Evolutionary conservation across 1,140 invertebrate species (phyloP).

Genomic region (Scaptodrosophila lebanonensis): DNA sequence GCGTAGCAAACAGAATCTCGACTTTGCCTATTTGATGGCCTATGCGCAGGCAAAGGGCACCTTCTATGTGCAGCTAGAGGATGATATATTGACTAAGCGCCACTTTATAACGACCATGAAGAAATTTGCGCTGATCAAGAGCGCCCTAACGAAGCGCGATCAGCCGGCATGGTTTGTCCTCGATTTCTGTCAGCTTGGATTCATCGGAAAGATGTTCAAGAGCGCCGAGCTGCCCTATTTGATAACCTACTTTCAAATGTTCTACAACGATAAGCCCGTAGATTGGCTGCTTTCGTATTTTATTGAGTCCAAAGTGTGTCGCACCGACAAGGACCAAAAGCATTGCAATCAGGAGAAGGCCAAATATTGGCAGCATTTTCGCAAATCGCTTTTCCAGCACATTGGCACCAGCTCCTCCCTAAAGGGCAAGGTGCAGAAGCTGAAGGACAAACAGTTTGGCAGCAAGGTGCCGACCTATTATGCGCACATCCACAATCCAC

Average conservation of each 20-base stretch:
- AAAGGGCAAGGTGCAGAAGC: conserved; percentile 97
- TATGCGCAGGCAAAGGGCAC: conserved; percentile 90
- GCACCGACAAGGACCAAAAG: conserved; percentile 92
- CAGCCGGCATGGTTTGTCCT: conserved; percentile 90
- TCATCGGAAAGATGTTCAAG: conserved; percentile 97
- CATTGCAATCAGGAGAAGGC: conserved; percentile 90
- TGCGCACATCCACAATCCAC: conserved; percentile 88
- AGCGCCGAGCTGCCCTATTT: conserved; percentile 91
- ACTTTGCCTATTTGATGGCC: conserved; percentile 97
- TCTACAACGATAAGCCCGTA: conserved; percentile 94
- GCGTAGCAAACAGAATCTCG: conserved; percentile 98
- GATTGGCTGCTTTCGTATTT: conserved; percentile 95
- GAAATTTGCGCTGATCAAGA: conserved; percentile 89
- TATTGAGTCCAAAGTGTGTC: conserved; percentile 93
- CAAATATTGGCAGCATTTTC: conserved; percentile 90
- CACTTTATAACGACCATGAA: conserved; percentile 92
- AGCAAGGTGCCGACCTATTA: conserved; percentile 87
- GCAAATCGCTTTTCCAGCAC: conserved; percentile 96
- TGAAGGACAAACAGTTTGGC: conserved; percentile 97
- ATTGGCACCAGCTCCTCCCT: conserved; percentile 96
- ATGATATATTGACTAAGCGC: conserved; percentile 94
- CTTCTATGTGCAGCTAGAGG: conserved; percentile 94
- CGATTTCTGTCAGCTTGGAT: conserved; percentile 95
- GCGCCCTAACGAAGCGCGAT: conserved; percentile 81
- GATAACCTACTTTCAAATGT: conserved; percentile 93